Percentiles rank a stretch among this genome's conserved stretches.
phyloP scores from a whole-genome alignment of 1,140 invertebrate genomes.

The Bombus superbus region DNA sequence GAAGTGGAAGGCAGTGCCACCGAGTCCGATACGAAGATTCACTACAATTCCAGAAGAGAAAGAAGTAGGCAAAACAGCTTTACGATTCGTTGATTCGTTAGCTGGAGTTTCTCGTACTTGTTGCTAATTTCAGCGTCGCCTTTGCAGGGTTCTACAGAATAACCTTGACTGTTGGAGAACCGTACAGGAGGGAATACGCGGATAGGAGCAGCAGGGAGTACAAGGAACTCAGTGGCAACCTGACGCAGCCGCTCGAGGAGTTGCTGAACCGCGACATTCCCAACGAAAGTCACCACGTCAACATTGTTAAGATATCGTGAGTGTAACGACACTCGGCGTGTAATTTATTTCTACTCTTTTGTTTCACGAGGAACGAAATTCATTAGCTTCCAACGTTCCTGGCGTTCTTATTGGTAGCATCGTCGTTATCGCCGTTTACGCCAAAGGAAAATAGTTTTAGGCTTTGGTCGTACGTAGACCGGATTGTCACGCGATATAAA shows the following conservation, averaged over 20 bases:
- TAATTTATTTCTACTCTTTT: too few relatives aligned
- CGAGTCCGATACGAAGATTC: background rate
- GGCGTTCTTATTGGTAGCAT: too few relatives aligned
- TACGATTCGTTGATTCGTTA: background rate
- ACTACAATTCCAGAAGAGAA: background rate
- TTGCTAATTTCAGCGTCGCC: background rate
- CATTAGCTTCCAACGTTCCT: too few relatives aligned
- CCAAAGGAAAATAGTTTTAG: too few relatives aligned
- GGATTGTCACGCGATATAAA: too few relatives aligned
- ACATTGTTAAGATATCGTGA: slow-evolving; percentile 79
- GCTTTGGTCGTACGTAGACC: too few relatives aligned
- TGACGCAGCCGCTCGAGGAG: slow-evolving; percentile 73
- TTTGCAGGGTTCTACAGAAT: slow-evolving; percentile 76
- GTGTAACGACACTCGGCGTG: slow-evolving; percentile 33
- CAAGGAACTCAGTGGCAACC: slow-evolving; percentile 69
- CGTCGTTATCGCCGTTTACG: too few relatives aligned
- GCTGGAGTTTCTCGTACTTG: background rate
- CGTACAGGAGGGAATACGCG: slow-evolving; percentile 72
- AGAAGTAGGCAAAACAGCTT: slow-evolving; percentile 56
- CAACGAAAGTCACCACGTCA: slow-evolving; percentile 70
- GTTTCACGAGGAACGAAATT: background rate
- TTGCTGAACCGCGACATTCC: slow-evolving; percentile 71
- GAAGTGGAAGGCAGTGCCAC: slow-evolving; percentile 73
- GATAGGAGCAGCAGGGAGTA: slow-evolving; percentile 74
- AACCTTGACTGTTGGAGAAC: slow-evolving; percentile 75